Evolutionary conservation across 2,888 invertebrate genomes (phyloP), one percentile per base, ranked within the genome.

Genomic region (Phaonia tiefii): DNA sequence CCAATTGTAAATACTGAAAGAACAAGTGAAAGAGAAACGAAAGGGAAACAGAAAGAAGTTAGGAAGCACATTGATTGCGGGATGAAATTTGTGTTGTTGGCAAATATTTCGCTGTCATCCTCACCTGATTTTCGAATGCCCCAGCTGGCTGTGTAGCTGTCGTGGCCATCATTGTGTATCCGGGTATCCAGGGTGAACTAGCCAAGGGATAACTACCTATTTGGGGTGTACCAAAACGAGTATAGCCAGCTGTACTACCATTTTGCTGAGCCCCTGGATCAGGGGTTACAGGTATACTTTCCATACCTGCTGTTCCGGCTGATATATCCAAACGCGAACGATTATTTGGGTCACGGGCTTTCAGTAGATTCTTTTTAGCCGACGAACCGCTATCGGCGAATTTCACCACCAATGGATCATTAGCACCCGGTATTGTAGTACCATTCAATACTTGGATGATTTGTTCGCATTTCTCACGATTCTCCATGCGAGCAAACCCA

Each of bases 391-490:
- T 98, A 90, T 99, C 99, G 84, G 99, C 99, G 90, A 99, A 98
- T 92, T 99, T 99, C 83, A 99, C 99, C 88, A 99, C 93, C 86
- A 99, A 93, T 67, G 97, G 96, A 91, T 99, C 98, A 91, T 97
- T 97, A 89, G 95, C 95, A 86, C 97, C 98, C 86, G 95, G 94
- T 88, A 99, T 93, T 86, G 95, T 93, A 90, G 95, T 96, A 78
- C 97, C 97, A 91, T 99, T 98, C 90, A 98, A 98, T 92, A 96
- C 94, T 90, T 93, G 93, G 87, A 99, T 99, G 85, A 98, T 98
- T 90, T 97, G 96, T 91, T 99, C 98, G 92, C 99, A 99, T 90
- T 97, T 98, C 91, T 99, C 98, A 89, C 97, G 96, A 79, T 96
- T 96, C 91, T 99, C 99, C 98, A 99, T 98, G 87, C 97, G 94